Evolutionary conservation across 2,113 vertebrate species (phyloP).

Genomic region (Andinoacara biseriatus): DNA sequence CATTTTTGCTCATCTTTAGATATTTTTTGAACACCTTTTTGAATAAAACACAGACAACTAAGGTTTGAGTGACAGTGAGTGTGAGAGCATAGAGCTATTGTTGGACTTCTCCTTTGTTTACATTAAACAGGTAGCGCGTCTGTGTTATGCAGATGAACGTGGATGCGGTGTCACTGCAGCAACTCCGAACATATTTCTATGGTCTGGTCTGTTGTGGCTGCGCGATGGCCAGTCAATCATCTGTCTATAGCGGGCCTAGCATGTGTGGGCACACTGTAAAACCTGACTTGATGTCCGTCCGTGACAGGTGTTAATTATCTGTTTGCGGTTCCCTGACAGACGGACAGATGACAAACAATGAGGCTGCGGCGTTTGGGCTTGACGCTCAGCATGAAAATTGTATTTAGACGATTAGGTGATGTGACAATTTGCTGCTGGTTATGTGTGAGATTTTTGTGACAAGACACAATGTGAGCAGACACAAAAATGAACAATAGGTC

Average conservation of each 20-base stretch:
- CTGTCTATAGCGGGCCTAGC: not conserved
- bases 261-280: conserved; percentile 29
- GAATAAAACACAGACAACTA: not conserved
- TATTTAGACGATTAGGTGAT: not conserved
- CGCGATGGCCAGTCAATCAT: conserved; percentile 42
- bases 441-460: not conserved
- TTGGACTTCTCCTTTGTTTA: conserved; percentile 32
- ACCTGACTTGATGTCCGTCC: conserved; percentile 15
- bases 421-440: not conserved
- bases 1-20: not conserved
- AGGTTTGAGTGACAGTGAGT: not conserved
- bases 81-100: conserved; percentile 9
- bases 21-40: not conserved
- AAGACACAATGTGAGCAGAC: not conserved
- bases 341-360: conserved; percentile 31
- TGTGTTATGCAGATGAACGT: conserved; percentile 53
- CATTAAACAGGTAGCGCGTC: conserved; percentile 19
- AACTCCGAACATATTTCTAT: conserved; percentile 42
- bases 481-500: not conserved
- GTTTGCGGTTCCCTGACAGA: not conserved
- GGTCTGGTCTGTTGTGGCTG: conserved; percentile 35
- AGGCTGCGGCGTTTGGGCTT: not conserved
- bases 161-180: not conserved
- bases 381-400: not conserved
- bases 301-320: conserved; percentile 70